Evolutionary conservation across 2,113 vertebrate genomes (phyloP).

Genomic region (Chamaea fasciata): DNA sequence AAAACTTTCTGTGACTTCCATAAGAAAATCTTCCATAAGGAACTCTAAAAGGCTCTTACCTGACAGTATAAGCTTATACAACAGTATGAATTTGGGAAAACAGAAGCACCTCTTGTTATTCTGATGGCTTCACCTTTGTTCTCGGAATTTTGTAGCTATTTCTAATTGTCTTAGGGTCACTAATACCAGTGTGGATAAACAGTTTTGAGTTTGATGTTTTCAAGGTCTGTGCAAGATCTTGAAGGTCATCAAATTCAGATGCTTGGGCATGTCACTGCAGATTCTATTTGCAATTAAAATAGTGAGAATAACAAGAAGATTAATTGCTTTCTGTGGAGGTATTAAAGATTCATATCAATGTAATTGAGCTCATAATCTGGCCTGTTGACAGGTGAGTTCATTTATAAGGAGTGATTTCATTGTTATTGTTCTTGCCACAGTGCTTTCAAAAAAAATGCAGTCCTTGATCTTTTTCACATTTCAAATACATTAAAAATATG

Average conservation of each 20-base stretch:
- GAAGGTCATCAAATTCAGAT: constrained; percentile 5
- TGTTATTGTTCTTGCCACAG: neutral
- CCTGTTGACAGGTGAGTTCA: neutral
- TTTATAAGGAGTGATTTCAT: neutral
- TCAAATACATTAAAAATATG: neutral
- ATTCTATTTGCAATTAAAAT: constrained; percentile 14
- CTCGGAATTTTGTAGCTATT: neutral
- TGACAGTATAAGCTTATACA: neutral
- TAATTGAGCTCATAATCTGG: constrained; percentile 43
- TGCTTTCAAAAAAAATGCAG: neutral
- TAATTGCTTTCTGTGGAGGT: constrained; percentile 25
- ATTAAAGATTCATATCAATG: constrained; percentile 32
- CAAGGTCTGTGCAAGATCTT: neutral
- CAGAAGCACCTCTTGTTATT: neutral
- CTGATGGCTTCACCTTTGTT: neutral
- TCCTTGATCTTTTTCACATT: neutral
- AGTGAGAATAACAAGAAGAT: constrained; percentile 28
- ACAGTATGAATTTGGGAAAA: neutral
- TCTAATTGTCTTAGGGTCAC: neutral
- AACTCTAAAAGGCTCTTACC: neutral
- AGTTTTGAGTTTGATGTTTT: neutral
- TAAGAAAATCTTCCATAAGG: neutral
- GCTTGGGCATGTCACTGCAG: neutral
- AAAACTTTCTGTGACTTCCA: neutral
- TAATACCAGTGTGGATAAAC: neutral